Conservation (phyloP, 2,113 vertebrate genomes). For the Seriola dumerili region DNA sequence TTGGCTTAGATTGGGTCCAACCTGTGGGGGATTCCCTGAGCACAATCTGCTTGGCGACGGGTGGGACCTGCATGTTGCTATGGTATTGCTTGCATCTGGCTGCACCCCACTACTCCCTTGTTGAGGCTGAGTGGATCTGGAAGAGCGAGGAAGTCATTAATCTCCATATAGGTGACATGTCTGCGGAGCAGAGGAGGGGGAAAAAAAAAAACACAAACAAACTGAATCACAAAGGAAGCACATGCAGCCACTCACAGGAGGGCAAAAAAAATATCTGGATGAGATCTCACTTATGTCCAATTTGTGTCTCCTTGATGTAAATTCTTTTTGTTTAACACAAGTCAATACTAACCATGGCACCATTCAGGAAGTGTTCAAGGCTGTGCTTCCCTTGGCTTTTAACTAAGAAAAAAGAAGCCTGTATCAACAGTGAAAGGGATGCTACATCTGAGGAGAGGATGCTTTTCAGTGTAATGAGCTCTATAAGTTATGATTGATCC, state of each 20-base stretch:
- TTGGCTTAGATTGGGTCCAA: conserved; percentile 62
- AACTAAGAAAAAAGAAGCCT: conserved; percentile 29
- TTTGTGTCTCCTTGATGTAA: conserved; percentile 58
- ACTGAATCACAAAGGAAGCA: conserved; percentile 53
- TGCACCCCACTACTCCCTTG: conserved; percentile 40
- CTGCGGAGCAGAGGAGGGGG: conserved; percentile 38
- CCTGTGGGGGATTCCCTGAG: conserved; percentile 72
- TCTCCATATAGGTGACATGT: conserved; percentile 79
- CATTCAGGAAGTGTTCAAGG: conserved; percentile 23
- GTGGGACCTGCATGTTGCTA: conserved; percentile 70
- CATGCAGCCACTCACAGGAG: conserved; percentile 32
- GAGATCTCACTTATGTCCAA: conserved; percentile 67
- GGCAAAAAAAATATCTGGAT: conserved; percentile 25
- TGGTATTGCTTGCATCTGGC: conserved; percentile 57
- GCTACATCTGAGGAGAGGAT: conserved; percentile 12
- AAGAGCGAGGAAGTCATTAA: conserved; percentile 78
- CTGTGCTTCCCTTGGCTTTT: conserved; percentile 23
- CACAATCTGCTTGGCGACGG: conserved; percentile 57
- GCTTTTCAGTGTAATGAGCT: conserved; percentile 39
- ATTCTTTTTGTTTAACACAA: conserved; percentile 28
- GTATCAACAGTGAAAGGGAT: conserved; percentile 20
- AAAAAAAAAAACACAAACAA: conserved; percentile 44
- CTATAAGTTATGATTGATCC: conserved; percentile 45
- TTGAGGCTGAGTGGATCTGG: conserved; percentile 68
- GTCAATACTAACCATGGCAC: conserved; percentile 16